These are phyloP conservation scores for Xiphorhynchus elegans DNA, from an alignment of 2,113 vertebrate genomes.

Conservation along the genomic window DNA sequence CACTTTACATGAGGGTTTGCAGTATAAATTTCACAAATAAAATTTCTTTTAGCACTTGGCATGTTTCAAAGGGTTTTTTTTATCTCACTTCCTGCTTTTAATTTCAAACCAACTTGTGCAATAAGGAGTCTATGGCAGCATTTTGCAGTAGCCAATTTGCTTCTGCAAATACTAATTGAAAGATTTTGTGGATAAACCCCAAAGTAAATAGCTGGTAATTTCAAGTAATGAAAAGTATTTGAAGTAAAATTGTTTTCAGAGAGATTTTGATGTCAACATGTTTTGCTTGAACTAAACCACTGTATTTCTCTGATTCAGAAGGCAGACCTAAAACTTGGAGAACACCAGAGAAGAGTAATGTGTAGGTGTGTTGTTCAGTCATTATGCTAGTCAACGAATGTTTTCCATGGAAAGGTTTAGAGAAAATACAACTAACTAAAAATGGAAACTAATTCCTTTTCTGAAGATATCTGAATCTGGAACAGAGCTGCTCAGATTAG, in stretches of 20 bases:
- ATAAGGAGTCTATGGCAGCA: constrained; percentile 7
- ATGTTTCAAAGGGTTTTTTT: background rate
- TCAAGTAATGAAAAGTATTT: background rate
- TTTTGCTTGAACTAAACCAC: background rate
- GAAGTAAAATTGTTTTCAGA: background rate
- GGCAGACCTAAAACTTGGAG: background rate
- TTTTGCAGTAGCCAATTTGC: background rate
- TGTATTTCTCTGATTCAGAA: background rate
- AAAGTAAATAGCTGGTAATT: constrained; percentile 6
- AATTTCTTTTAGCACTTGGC: background rate
- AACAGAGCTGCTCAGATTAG: background rate
- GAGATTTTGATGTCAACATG: background rate
- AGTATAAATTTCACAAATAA: background rate
- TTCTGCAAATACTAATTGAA: background rate
- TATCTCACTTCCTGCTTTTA: constrained; percentile 37
- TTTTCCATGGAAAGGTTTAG: background rate
- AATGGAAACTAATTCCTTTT: background rate
- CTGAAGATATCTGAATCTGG: background rate
- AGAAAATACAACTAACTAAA: background rate
- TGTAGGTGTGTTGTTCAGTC: background rate
- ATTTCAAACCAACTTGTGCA: constrained; percentile 20
- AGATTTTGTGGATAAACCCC: background rate
- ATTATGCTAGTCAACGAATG: background rate
- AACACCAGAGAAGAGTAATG: background rate
- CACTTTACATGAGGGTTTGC: background rate